phyloP scores from a whole-genome alignment of 2,113 vertebrate species.

The Proteles cristata region DNA sequence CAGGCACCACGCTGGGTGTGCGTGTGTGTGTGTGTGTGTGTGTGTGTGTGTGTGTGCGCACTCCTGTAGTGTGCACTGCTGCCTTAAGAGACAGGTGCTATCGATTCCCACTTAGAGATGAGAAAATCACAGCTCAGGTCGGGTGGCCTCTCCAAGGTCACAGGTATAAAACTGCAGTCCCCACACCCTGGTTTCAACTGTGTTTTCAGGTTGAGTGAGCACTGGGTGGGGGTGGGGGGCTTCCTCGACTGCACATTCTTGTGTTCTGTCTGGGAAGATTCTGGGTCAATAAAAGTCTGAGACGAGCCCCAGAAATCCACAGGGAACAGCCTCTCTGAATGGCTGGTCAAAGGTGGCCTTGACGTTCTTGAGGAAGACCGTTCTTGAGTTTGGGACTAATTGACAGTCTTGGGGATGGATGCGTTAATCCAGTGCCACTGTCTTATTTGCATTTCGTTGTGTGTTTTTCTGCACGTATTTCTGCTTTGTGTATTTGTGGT shows the following conservation, averaged over 20 bases:
- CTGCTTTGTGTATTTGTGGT: not conserved
- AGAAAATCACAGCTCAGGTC: not conserved
- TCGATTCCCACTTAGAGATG: not conserved
- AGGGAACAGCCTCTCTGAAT: not conserved
- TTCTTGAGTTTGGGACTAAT: not conserved
- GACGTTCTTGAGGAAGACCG: not conserved
- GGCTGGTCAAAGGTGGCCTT: not conserved
- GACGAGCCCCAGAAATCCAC: not conserved
- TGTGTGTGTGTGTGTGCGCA: not conserved
- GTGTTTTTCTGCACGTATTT: not conserved
- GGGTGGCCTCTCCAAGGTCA: constrained; percentile 54
- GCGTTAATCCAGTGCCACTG: not conserved
- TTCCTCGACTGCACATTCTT: not conserved
- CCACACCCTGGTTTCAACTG: not conserved
- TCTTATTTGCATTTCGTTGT: not conserved
- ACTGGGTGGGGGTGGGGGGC: not conserved
- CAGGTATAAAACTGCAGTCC: not conserved
- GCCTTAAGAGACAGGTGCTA: not conserved
- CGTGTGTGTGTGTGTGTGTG: not conserved
- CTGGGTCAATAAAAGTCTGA: not conserved
- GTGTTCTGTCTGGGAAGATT: not conserved
- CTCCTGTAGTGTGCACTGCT: not conserved
- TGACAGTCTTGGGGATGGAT: not conserved
- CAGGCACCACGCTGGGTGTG: not conserved
- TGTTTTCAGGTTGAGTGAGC: not conserved